Base-by-base conservation (phyloP, 2,113 vertebrate species). In the Megatriorchis doriae region DNA sequence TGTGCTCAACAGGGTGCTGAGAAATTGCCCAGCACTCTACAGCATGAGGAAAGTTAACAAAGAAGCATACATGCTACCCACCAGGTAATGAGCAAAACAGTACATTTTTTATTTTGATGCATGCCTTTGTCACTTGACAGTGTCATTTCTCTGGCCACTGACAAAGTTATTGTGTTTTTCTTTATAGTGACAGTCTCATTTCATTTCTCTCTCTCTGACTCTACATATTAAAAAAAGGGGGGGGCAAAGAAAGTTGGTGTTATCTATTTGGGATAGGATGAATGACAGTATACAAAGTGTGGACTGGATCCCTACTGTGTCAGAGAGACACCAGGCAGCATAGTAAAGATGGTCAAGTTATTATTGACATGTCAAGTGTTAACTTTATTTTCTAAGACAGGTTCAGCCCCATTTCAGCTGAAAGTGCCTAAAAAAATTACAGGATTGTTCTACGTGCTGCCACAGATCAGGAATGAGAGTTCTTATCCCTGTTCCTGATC, bases 71-170 rank as follows among this genome's bases (percentile, higher is more conserved):
- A 43, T 23, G 53, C 50, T 90, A 58, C 73, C 58, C n/a, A 70
- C 53, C 38, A 82, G 58, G 66, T 84, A 92, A 94, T 53, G 72
- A 65, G 34, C 31, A 86, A 92, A 90, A 72, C 26, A 74, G 12
- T 15, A 40, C 15, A 36, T 85, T 92, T 95, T 94, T 92, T 91
- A 86, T 82, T 95, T 93, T 96, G 85, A 81, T 79, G 36, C 47
- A 84, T 86, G 34, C 27, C 40, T 96, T 92, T 94, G 65, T 93
- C 73, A 92, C 68, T 93, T 92, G 71, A 79, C 58, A 86, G 34
- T 78, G 38, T 84, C 59, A 93, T 88, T 93, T 94, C 38, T 95
- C 38, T 53, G 72, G 48, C 31, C 85, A n/a, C 48, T 75, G 81
- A 74, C 29, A 90, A 86, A 71, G 36, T 74, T 86, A 50, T 14